Percentiles rank a stretch among this genome's conserved stretches.
These are phyloP conservation scores for Crotalus horridus DNA, from an alignment of 2,113 vertebrate species.

Conservation along the genomic window DNA sequence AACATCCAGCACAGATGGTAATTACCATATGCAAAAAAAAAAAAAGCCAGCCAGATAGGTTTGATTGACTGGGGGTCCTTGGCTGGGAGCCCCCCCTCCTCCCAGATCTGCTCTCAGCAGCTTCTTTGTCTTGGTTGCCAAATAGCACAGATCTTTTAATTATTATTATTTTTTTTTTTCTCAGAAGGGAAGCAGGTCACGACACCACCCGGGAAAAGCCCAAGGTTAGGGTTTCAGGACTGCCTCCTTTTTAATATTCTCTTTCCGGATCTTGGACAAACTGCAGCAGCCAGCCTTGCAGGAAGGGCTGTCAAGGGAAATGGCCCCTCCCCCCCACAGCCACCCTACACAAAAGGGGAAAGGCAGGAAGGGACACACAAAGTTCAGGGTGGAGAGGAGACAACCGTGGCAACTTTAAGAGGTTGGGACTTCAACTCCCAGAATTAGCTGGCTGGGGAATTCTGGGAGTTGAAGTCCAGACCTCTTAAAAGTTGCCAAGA, in stretches of 20 bases:
- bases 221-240: not conserved
- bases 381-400: not conserved
- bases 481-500: not conserved
- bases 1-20: fast-evolving
- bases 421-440: not conserved
- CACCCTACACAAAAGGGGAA: not conserved
- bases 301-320: not conserved
- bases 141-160: not conserved
- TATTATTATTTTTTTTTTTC: not conserved
- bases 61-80: not conserved
- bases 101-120: no score
- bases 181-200: not conserved
- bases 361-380: not conserved
- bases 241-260: not conserved
- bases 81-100: not conserved
- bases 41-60: not conserved
- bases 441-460: not conserved
- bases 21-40: not conserved
- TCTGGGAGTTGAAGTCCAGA: not conserved
- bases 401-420: not conserved
- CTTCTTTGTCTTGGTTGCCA: not conserved
- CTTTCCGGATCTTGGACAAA: not conserved
- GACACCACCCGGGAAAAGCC: not conserved
- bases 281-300: not conserved
- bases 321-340: not conserved